Conservation (phyloP, 1,140 invertebrate genomes). For the Heterodera schachtii region DNA sequence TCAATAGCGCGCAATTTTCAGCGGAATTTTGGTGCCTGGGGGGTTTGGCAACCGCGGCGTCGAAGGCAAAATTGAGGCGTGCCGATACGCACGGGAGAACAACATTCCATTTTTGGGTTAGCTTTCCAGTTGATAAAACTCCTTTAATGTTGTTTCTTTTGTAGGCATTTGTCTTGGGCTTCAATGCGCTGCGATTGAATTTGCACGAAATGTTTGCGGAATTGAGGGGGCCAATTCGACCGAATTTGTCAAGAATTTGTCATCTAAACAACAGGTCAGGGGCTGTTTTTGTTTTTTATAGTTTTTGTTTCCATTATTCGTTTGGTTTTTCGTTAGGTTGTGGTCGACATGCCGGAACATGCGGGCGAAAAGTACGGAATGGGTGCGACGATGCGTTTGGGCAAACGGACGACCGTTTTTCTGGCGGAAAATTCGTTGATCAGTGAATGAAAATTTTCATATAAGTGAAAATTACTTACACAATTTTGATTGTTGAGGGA, state of each 20-base stretch:
- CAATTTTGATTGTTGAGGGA: slow-evolving; percentile 33
- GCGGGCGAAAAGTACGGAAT: slow-evolving; percentile 77
- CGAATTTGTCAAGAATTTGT: slow-evolving; percentile 78
- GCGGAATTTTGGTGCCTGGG: slow-evolving; percentile 91
- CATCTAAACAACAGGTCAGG: slow-evolving; percentile 35
- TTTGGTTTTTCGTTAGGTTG: slow-evolving; percentile 55
- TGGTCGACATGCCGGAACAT: slow-evolving; percentile 99
- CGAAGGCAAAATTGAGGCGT: slow-evolving; percentile 92
- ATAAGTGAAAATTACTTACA: too few species aligned
- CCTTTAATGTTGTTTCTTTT: slow-evolving; percentile 63
- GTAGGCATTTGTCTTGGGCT: slow-evolving; percentile 84
- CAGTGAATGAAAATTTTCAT: slow-evolving; percentile 17
- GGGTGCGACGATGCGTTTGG: slow-evolving; percentile 97
- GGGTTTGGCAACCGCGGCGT: slow-evolving; percentile 94
- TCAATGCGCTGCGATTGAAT: slow-evolving; percentile 95
- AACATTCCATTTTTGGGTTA: slow-evolving; percentile 82
- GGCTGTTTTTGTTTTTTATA: background rate
- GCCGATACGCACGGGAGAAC: slow-evolving; percentile 86
- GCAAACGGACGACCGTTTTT: slow-evolving; percentile 85
- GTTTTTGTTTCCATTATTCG: background rate
- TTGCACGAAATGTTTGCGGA: slow-evolving; percentile 81
- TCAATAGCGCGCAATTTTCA: slow-evolving; percentile 64
- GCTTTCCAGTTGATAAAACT: slow-evolving; percentile 37
- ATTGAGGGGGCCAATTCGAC: slow-evolving; percentile 81
- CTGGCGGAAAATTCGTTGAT: slow-evolving; percentile 62